A percentile compares a stretch with the other conserved stretches of the same genome.
Conservation (phyloP, 2,113 vertebrate species). For the Entosphenus tridentatus region DNA sequence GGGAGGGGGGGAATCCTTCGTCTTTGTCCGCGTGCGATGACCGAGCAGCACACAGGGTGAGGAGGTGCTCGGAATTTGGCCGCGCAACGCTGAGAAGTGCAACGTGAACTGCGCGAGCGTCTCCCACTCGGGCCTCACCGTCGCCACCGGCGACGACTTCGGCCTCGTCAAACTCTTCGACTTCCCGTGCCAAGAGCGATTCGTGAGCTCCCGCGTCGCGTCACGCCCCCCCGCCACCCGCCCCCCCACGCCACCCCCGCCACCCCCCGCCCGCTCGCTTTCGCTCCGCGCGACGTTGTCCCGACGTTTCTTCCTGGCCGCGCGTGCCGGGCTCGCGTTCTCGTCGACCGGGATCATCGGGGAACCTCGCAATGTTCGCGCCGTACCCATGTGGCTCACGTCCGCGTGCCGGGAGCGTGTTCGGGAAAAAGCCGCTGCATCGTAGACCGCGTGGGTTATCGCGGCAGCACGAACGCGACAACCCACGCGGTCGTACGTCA, state of each 20-base stretch:
- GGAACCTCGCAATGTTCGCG: neutral
- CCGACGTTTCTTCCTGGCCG: neutral
- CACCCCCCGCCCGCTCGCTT: too few species aligned
- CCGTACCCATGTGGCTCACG: neutral
- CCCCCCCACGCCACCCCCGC: too few species aligned
- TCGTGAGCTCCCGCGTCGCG: conserved; percentile 33
- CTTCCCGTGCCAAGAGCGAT: conserved; percentile 75
- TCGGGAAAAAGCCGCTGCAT: too few species aligned
- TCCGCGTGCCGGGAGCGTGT: too few species aligned
- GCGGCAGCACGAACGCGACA: too few species aligned
- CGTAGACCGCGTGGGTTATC: too few species aligned
- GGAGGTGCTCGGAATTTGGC: conserved; percentile 80
- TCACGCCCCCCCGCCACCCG: too few species aligned
- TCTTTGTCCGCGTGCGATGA: conserved; percentile 10
- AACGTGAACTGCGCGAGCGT: conserved; percentile 80
- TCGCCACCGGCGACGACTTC: conserved; percentile 75
- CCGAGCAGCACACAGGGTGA: conserved; percentile 54
- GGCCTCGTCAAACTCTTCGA: conserved; percentile 91
- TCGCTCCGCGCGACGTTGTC: too few species aligned
- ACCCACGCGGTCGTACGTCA: too few species aligned
- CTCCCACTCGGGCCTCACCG: conserved; percentile 53
- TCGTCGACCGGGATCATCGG: neutral
- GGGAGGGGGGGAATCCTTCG: too few species aligned
- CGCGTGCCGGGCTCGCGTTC: too few species aligned
- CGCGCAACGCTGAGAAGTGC: conserved; percentile 62